Evolutionary conservation across 2,888 invertebrate species (phyloP).

Genomic region (Drosophila putrida): DNA sequence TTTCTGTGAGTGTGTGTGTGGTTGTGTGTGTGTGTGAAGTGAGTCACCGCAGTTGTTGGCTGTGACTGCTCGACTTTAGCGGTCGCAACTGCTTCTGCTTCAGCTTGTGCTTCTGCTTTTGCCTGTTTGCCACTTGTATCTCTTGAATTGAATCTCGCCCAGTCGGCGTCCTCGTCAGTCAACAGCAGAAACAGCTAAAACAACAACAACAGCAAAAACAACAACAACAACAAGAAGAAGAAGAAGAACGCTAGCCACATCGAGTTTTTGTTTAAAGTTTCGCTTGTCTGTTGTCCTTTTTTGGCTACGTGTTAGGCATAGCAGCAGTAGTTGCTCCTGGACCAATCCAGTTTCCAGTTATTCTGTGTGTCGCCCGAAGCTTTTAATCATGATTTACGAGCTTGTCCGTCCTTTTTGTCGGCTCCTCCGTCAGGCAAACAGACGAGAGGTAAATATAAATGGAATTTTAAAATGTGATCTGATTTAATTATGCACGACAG

Average conservation of each 20-base stretch:
- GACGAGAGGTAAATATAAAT: conserved; percentile 81
- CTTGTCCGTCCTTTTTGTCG: conserved; percentile 40
- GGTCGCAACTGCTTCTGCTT: conserved; percentile 33
- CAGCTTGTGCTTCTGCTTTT: conserved; percentile 22
- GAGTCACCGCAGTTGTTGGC: conserved; percentile 67
- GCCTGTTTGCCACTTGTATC: conserved; percentile 75
- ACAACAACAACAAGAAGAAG: conserved; percentile 14
- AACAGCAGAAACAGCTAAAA: conserved; percentile 27
- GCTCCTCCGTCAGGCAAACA: conserved; percentile 34
- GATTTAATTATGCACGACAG: conserved; percentile 81
- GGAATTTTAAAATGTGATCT: conserved; percentile 83
- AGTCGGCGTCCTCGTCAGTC: conserved; percentile 68
- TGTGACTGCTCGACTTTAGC: conserved; percentile 65
- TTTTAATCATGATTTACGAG: conserved; percentile 84
- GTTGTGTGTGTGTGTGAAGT: conserved; percentile 47
- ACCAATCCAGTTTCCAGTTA: conserved; percentile 27
- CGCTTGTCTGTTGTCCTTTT: conserved; percentile 21
- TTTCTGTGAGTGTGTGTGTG: conserved; percentile 18
- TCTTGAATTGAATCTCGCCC: conserved; percentile 80
- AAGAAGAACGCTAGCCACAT: conserved; percentile 46
- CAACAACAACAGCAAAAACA: conserved; percentile 14
- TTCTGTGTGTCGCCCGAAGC: conserved; percentile 77
- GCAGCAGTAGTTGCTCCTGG: conserved; percentile 39
- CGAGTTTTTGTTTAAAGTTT: conserved; percentile 74
- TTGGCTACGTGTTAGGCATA: conserved; percentile 73